phyloP scores from a whole-genome alignment of 2,888 invertebrate species.

The Tiphia femorata region DNA sequence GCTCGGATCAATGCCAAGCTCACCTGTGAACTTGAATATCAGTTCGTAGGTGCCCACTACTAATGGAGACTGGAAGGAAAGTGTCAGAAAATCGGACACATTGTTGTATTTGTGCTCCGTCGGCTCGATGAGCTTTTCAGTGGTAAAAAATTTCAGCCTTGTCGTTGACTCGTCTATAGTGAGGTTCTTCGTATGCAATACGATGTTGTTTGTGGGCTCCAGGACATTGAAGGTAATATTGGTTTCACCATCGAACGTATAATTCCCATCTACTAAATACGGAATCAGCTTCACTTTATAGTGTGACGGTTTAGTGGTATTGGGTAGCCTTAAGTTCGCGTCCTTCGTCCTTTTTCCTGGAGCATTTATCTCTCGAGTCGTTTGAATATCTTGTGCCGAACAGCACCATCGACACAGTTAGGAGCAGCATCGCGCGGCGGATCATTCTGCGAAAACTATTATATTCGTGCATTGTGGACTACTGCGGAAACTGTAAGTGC shows the following conservation, averaged over 20 bases:
- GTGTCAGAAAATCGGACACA: constrained; percentile 13
- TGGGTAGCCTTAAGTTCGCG: no score
- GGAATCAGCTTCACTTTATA: constrained; percentile 71
- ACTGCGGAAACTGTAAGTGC: no score
- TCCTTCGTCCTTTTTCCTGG: no score
- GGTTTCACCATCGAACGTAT: constrained; percentile 34
- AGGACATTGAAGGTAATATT: constrained; percentile 19
- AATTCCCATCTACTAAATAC: constrained; percentile 64
- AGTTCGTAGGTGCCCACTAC: background rate
- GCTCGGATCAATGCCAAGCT: background rate
- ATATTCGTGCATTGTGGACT: no score
- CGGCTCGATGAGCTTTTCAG: no score
- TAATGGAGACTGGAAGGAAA: constrained; percentile 2
- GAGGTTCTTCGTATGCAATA: constrained; percentile 29
- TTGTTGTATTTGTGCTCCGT: background rate
- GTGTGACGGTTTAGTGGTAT: constrained; percentile 69
- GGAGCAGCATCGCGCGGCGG: no score
- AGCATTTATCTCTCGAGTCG: no score
- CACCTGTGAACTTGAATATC: constrained; percentile 9
- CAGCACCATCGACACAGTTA: no score
- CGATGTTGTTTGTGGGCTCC: constrained; percentile 3
- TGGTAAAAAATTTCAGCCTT: background rate
- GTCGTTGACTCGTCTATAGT: constrained; percentile 8
- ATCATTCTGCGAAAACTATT: no score
- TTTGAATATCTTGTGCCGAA: no score